Evolutionary conservation across 2,113 vertebrate genomes (phyloP).

Genomic region (Agelaius tricolor): DNA sequence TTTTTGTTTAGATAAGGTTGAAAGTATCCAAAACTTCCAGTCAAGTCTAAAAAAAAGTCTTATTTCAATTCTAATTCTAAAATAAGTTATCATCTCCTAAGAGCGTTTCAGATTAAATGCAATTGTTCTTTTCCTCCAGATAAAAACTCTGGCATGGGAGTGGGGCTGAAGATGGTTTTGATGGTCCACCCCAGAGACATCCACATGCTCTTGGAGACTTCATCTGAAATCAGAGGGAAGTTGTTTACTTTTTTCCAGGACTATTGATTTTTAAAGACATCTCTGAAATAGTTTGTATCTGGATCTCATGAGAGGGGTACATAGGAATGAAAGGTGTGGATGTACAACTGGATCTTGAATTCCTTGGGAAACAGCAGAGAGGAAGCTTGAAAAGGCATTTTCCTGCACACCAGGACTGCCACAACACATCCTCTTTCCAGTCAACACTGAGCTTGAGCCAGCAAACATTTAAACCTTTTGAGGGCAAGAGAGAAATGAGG

Average conservation of each 20-base stretch:
- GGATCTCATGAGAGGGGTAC: neutral
- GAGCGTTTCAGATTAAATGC: neutral
- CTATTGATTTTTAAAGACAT: conserved; percentile 6
- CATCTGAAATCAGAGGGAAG: neutral
- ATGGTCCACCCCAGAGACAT: neutral
- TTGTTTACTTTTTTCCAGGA: neutral
- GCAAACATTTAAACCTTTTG: neutral
- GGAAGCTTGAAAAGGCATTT: neutral
- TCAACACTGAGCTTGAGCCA: neutral
- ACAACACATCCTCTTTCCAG: neutral
- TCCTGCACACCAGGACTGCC: neutral
- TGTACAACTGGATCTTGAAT: neutral
- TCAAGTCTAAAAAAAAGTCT: neutral
- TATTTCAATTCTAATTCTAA: neutral
- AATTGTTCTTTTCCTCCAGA: neutral
- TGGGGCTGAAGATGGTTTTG: neutral
- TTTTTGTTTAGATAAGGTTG: neutral
- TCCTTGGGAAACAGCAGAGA: neutral
- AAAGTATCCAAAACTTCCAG: neutral
- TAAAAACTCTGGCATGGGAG: neutral
- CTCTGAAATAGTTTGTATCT: neutral
- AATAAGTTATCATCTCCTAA: neutral
- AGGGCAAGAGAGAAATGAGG: neutral
- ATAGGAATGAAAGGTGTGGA: neutral
- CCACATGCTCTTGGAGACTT: neutral